These are phyloP conservation scores for Melipona beecheii DNA, from an alignment of 2,888 invertebrate genomes.

Conservation along the genomic window DNA sequence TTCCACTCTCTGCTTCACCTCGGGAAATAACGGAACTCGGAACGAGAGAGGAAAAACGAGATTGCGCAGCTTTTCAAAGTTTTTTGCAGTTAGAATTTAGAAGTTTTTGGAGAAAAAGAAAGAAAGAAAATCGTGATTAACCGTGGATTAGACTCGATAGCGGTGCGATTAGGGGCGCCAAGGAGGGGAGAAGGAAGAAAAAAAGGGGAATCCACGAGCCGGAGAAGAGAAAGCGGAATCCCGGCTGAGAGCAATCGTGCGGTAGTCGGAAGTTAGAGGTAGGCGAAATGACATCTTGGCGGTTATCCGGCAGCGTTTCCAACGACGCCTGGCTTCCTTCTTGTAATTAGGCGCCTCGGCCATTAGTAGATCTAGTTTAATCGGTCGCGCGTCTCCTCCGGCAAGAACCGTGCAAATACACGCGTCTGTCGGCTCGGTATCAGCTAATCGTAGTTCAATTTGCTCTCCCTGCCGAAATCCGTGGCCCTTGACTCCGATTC, in stretches of 20 bases:
- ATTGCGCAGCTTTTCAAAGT: background rate
- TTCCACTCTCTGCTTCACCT: background rate
- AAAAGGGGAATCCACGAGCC: too few relatives aligned
- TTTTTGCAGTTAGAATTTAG: background rate
- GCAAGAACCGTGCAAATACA: constrained; percentile 28
- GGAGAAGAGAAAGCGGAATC: constrained; percentile 7
- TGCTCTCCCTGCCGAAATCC: background rate
- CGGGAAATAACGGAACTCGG: background rate
- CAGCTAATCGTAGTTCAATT: constrained; percentile 30
- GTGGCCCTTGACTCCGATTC: background rate
- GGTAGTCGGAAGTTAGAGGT: constrained; percentile 34
- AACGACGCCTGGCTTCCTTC: constrained; percentile 69
- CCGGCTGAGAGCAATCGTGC: constrained; percentile 26
- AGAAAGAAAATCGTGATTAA: too few relatives aligned
- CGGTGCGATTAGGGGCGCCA: background rate
- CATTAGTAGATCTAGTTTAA: constrained; percentile 66
- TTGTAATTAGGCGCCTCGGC: constrained; percentile 72
- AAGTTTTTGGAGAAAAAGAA: too few relatives aligned
- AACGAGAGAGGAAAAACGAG: background rate
- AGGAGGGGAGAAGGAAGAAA: background rate
- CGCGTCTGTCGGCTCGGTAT: background rate
- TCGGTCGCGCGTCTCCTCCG: constrained; percentile 48
- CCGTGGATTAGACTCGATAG: background rate
- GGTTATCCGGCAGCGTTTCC: constrained; percentile 65
- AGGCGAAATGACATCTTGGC: constrained; percentile 56